Percentiles rank a stretch among this genome's conserved stretches.
Evolutionary conservation across 64 coral and sea anemone genomes (phyloP).

Genomic region (Montipora capricornis): DNA sequence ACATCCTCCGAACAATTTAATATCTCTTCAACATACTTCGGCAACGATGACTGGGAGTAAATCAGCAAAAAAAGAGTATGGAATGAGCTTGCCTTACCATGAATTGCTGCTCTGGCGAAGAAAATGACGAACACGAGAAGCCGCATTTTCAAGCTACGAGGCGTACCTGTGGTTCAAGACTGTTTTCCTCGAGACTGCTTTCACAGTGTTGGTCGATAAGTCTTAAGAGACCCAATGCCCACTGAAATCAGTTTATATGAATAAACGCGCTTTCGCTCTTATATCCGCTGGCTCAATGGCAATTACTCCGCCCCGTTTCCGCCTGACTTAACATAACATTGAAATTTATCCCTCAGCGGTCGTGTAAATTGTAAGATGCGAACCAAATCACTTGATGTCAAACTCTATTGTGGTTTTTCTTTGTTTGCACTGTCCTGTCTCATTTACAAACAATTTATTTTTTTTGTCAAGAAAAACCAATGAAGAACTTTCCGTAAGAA

Average conservation of each 20-base stretch:
- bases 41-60: too few species aligned
- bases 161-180: not conserved
- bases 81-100: not conserved
- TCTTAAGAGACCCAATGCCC: not conserved
- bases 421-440: slow-evolving; percentile 7
- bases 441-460: slow-evolving; percentile 40
- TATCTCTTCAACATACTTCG: too few species aligned
- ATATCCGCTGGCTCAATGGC: slow-evolving; percentile 27
- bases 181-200: slow-evolving; percentile 1
- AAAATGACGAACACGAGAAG: not conserved
- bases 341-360: not conserved
- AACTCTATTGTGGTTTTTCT: not conserved
- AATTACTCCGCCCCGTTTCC: slow-evolving; percentile 46
- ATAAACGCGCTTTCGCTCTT: not conserved
- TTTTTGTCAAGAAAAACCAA: not conserved
- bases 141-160: not conserved
- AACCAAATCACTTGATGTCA: not conserved
- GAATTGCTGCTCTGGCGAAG: not conserved
- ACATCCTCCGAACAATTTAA: not conserved
- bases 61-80: not conserved
- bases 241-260: slow-evolving; percentile 44
- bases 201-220: not conserved
- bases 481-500: not conserved
- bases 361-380: not conserved
- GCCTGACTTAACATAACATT: slow-evolving; percentile 29